phyloP scores from a whole-genome alignment of 2,888 invertebrate genomes.

The Congeria kusceri region DNA sequence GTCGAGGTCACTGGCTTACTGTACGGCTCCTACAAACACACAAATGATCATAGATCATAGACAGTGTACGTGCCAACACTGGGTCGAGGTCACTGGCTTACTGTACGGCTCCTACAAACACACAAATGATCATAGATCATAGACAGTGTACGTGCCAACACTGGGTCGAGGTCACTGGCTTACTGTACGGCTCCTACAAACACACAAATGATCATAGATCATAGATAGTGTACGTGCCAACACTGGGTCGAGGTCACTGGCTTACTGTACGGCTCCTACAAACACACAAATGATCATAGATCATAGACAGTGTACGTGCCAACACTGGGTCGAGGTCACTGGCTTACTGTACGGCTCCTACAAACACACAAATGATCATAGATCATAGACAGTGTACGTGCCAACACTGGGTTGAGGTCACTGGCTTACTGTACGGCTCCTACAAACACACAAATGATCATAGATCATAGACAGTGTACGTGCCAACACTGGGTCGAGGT shows the following conservation, averaged over 20 bases:
- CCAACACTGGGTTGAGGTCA: slow-evolving; percentile 98
- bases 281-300: too few species aligned
- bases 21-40: slow-evolving; percentile 90
- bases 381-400: slow-evolving; percentile 98
- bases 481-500: slow-evolving; percentile 98
- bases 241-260: slow-evolving; percentile 97
- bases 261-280: slow-evolving; percentile 91
- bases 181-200: slow-evolving; percentile 91
- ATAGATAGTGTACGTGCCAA: slow-evolving; percentile 98
- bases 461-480: slow-evolving; percentile 97
- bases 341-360: slow-evolving; percentile 93
- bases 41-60: background rate
- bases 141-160: slow-evolving; percentile 99
- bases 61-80: slow-evolving; percentile 99
- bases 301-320: slow-evolving; percentile 99
- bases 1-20: slow-evolving; percentile 95
- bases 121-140: background rate
- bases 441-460: too few species aligned
- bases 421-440: slow-evolving; percentile 93
- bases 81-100: slow-evolving; percentile 95
- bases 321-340: slow-evolving; percentile 96
- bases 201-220: too few species aligned
- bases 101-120: slow-evolving; percentile 90
- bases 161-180: slow-evolving; percentile 95
- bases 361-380: too few species aligned